Base-by-base conservation (phyloP, 2,113 vertebrate genomes). In the Peromyscus polionotus region DNA sequence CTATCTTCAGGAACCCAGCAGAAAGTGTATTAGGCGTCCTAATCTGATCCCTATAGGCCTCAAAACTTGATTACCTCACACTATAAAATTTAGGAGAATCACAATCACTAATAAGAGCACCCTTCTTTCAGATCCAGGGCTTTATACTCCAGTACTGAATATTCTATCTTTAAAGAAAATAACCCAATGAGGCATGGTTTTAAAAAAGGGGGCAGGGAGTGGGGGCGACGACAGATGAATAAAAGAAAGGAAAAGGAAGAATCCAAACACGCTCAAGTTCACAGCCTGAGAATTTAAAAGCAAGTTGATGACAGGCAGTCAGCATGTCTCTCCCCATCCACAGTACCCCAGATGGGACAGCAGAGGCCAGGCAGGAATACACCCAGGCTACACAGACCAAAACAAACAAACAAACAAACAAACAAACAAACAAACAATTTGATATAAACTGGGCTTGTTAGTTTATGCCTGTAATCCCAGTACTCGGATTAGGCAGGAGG, bases 261-360 rank as follows among this genome's bases (percentile, higher is more conserved):
- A 22, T 22, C 54, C 36, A 83, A 81, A 42, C 31, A 36, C 33
- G 3, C 48, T 63, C n/a, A 65, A 12, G 8, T 16, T 31, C 80
- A 33, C 0, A 10, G 85, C 75, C 81, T 17, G 14, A 79, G 80
- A 75, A 80, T 33, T 36, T 28, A 28, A 75, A 36, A 28, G 42
- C 42, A 42, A 1, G 45, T 76, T 20, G 2, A 7, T 9, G 31
- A 51, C 36, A 33, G 57, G 77, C 11, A 11, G 17, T 22, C 12
- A 14, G 22, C 1, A 0, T 16, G 31, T 48, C 9, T 26, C 28
- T 80, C 57, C 20, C 2, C 1, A 4, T 5, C 24, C 45, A 33
- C 1, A 22, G 54, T 6, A 61, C 28, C 14, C 14, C 2, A 28
- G 6, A 48, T 3, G 26, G 57, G n/a, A 24, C 13, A 2, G 9